These are phyloP conservation scores for Okapia johnstoni DNA, from an alignment of 2,113 vertebrate genomes.

Conservation along the genomic window DNA sequence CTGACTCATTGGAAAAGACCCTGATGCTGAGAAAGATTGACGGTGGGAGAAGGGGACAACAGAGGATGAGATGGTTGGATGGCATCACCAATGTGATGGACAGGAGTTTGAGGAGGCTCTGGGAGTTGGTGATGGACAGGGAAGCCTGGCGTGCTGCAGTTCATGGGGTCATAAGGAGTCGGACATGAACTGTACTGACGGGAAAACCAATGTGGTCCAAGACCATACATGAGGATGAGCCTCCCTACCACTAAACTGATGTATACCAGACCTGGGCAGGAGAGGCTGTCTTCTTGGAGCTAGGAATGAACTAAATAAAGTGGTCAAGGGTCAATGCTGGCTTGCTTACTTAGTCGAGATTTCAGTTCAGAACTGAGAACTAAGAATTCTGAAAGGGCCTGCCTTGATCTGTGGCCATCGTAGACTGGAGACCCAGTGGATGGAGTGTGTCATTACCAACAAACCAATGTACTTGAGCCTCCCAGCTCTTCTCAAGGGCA, in stretches of 20 bases:
- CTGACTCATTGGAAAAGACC: neutral
- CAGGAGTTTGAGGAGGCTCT: neutral
- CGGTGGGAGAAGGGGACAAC: neutral
- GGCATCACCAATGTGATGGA: neutral
- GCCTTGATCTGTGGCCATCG: neutral
- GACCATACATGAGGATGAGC: neutral
- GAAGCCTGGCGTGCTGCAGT: neutral
- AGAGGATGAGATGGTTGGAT: neutral
- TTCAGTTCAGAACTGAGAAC: neutral
- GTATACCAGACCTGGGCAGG: no score
- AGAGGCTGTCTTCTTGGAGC: neutral
- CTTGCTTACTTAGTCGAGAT: neutral
- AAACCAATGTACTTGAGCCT: neutral
- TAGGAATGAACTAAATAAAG: neutral
- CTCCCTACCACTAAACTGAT: neutral
- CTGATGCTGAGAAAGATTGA: neutral
- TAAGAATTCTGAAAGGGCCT: neutral
- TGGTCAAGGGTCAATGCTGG: neutral
- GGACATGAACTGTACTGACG: neutral
- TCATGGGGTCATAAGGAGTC: neutral
- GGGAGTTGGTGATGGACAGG: neutral
- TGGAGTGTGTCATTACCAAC: neutral
- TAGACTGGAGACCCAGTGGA: neutral
- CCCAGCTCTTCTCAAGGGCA: neutral
- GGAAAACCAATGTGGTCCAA: neutral